A percentile compares a stretch with the other conserved stretches of the same genome.
phyloP scores from a whole-genome alignment of 2,888 invertebrate species.

The Watsonalla cultraria region DNA sequence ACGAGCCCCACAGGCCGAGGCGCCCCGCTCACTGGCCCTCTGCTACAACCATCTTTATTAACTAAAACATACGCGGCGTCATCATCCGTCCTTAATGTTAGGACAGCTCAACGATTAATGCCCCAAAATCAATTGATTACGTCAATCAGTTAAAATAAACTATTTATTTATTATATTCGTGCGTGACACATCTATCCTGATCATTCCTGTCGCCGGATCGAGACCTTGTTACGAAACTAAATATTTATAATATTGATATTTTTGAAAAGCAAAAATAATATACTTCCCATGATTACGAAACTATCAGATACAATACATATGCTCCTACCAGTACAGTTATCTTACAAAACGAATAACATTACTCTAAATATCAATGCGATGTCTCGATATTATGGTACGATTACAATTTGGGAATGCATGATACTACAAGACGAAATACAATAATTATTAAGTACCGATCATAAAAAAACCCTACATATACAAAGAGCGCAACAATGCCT shows the following conservation, averaged over 20 bases:
- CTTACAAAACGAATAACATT: conserved; percentile 72
- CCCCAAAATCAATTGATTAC: conserved; percentile 59
- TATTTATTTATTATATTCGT: conserved; percentile 22
- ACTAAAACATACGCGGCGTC: conserved; percentile 59
- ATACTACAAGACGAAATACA: conserved; percentile 71
- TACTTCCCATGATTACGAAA: conserved; percentile 61
- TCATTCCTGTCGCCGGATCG: conserved; percentile 53
- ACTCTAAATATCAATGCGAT: conserved; percentile 70
- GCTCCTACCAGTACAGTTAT: conserved; percentile 58
- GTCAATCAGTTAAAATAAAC: conserved; percentile 67
- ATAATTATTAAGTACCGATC: conserved; percentile 74
- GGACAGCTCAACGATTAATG: conserved; percentile 67
- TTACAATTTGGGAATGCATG: conserved; percentile 76
- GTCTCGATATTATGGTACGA: conserved; percentile 66
- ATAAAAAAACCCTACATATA: conserved; percentile 62
- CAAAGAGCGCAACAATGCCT: conserved; percentile 52
- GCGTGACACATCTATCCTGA: conserved; percentile 61
- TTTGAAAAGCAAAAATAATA: conserved; percentile 45
- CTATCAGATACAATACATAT: conserved; percentile 54
- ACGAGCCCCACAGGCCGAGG: conserved; percentile 29
- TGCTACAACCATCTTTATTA: conserved; percentile 64
- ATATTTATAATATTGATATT: conserved; percentile 39
- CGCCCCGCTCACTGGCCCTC: conserved; percentile 13
- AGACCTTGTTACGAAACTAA: conserved; percentile 42
- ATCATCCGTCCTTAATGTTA: conserved; percentile 50